Conservation (phyloP, 1,140 invertebrate genomes). For the Drosophila chauvacae region DNA sequence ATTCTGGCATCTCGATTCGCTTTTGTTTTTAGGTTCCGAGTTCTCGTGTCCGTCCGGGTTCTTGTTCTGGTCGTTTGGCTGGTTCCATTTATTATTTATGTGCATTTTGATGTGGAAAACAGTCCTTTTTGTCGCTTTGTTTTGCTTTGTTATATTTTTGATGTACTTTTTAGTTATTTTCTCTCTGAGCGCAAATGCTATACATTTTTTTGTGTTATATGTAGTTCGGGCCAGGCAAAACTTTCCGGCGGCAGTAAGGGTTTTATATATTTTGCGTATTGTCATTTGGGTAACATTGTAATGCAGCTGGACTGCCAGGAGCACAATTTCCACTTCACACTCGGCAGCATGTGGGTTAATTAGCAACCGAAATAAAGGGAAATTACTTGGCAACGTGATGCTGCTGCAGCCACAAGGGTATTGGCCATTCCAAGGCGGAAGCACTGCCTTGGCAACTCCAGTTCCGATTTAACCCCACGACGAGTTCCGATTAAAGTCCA, state of each 20-base stretch:
- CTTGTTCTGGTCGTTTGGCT: conserved; percentile 59
- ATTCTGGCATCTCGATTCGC: conserved; percentile 28
- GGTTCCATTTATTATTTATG: conserved; percentile 81
- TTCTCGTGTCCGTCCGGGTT: conserved; percentile 42
- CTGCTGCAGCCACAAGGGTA: background rate
- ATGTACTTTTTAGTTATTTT: conserved; percentile 27
- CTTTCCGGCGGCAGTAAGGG: conserved; percentile 10
- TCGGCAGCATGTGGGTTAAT: conserved; percentile 54
- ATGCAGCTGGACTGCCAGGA: conserved; percentile 36
- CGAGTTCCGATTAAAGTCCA: conserved; percentile 68
- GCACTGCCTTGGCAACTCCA: conserved; percentile 44
- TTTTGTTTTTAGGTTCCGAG: conserved; percentile 42
- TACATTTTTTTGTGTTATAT: conserved; percentile 32
- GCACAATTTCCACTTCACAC: conserved; percentile 41
- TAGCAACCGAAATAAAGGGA: conserved; percentile 45
- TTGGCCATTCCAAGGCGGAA: conserved; percentile 22
- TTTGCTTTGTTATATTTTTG: conserved; percentile 31
- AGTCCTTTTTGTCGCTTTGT: conserved; percentile 58
- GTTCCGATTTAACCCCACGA: conserved; percentile 71
- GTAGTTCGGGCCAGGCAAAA: conserved; percentile 45
- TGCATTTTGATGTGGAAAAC: conserved; percentile 78
- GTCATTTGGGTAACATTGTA: conserved; percentile 61
- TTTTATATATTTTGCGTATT: conserved; percentile 55
- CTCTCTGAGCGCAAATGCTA: conserved; percentile 2
- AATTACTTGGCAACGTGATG: conserved; percentile 37